These are phyloP conservation scores for Melieria picta DNA, from an alignment of 2,888 invertebrate species.

Conservation along the genomic window DNA sequence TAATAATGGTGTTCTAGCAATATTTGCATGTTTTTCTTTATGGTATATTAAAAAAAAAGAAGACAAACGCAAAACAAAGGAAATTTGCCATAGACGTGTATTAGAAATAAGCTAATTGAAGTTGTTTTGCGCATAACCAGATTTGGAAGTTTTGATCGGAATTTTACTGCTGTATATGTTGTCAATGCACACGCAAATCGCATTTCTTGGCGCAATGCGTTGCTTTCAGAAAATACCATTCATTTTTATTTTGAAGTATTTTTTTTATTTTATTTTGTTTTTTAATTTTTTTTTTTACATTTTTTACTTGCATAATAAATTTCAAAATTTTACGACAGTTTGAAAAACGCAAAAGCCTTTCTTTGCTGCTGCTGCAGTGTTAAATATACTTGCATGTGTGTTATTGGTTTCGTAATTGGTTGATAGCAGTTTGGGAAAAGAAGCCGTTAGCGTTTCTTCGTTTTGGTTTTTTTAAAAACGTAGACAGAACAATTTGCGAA, in stretches of 20 bases:
- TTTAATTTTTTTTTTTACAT: conserved; percentile 35
- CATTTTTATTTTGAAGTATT: conserved; percentile 20
- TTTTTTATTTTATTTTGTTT: conserved; percentile 26
- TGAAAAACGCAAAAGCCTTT: conserved; percentile 33
- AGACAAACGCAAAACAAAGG: too few species aligned
- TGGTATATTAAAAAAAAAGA: too few species aligned
- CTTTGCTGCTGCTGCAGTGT: not conserved
- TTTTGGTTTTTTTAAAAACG: not conserved
- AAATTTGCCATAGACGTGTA: too few species aligned
- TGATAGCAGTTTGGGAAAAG: conserved; percentile 2
- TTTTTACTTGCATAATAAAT: conserved; percentile 42
- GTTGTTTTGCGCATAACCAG: too few species aligned
- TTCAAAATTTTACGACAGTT: conserved; percentile 36
- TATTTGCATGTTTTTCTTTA: too few species aligned
- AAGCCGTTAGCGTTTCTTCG: conserved; percentile 1
- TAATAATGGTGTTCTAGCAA: not conserved
- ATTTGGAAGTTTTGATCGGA: too few species aligned
- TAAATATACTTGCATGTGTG: not conserved
- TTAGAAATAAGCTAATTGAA: too few species aligned
- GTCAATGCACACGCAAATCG: too few species aligned
- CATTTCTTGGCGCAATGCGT: too few species aligned
- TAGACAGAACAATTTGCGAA: too few species aligned
- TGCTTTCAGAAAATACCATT: conserved; percentile 12
- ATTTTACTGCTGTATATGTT: too few species aligned
- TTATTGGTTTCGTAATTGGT: not conserved